phyloP scores from a whole-genome alignment of 2,113 vertebrate species.

The Vulpes lagopus region DNA sequence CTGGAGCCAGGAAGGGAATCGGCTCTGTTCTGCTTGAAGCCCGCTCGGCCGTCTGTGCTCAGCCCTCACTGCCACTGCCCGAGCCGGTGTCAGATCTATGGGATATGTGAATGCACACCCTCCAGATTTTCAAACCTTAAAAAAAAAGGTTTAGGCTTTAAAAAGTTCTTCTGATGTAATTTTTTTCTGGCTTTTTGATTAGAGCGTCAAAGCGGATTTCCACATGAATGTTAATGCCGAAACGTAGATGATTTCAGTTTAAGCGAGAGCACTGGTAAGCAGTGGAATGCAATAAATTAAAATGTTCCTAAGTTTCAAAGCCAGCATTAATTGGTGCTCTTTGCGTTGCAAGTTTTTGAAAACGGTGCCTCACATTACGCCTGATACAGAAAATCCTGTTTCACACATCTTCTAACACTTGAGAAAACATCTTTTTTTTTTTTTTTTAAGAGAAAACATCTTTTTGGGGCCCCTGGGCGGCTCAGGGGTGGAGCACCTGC shows the following conservation, averaged over 20 bases:
- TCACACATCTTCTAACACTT: neutral
- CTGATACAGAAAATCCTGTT: neutral
- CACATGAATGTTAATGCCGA: neutral
- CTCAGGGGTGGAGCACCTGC: no score
- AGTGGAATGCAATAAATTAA: neutral
- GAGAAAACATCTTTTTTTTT: neutral
- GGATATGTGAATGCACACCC: neutral
- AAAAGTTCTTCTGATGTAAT: neutral
- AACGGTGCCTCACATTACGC: neutral
- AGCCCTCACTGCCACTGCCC: no score
- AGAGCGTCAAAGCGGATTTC: neutral
- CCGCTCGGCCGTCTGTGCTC: neutral
- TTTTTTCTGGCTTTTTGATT: neutral
- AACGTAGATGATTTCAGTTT: neutral
- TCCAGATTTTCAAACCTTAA: neutral
- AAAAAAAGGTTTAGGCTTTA: neutral
- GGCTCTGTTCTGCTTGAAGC: no score
- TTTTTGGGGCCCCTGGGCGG: no score
- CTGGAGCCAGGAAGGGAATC: neutral
- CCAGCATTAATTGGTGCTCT: no score
- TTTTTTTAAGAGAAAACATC: neutral
- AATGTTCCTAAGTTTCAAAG: neutral
- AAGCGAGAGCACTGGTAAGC: neutral
- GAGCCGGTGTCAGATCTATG: neutral
- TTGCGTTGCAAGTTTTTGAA: neutral